Evolutionary conservation across 2,888 invertebrate genomes (phyloP), one percentile per base, ranked within the genome.

Genomic region (Margaritifera margaritifera): DNA sequence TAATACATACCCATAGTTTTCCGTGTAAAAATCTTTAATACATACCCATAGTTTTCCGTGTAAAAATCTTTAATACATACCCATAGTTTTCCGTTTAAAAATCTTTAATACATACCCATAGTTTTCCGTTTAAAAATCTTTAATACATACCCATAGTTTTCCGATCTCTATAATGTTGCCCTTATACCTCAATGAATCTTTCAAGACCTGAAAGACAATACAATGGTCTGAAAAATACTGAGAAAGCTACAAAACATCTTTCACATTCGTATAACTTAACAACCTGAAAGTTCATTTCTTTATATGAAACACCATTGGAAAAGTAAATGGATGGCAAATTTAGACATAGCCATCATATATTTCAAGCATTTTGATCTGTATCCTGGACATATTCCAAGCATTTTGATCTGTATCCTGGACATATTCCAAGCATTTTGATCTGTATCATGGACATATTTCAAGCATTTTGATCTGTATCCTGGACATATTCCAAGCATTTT

Each of bases 161-260:
- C 97, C 97, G 71, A 97, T 92, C 89, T 97, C 96, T 80, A 93
- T 93, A 61, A 98, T 92, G 91, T 94, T 94, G 78, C 92, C 92
- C 74, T 93, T 93, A 87, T 96, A 95, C 54, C 94, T 92, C 88
- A 94, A 94, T 42, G 97, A 96, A 89, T 97, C 95, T 62, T 93
- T 93, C 59, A 97, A 92, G 73, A 84, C 85, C 89, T 88, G 73
- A 0, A 80, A 82, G 25, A 62, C 51, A 52, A 11, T 1, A 42
- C 8, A 11, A 22, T 55, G 20, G 55, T 55, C 55, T 11, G 6
- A 61, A 50, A 22, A 6, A 62, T 22, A 24, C 6, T 25, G 4
- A 25, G 3, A 5, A 22, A 20, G 56, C 2, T 53, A 64, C 19
- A 8, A 51, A 64, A 5, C 20, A 24, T 31, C 15, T 27, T n/a